phyloP scores from a whole-genome alignment of 1,140 invertebrate species.

The Kradibia gibbosae region DNA sequence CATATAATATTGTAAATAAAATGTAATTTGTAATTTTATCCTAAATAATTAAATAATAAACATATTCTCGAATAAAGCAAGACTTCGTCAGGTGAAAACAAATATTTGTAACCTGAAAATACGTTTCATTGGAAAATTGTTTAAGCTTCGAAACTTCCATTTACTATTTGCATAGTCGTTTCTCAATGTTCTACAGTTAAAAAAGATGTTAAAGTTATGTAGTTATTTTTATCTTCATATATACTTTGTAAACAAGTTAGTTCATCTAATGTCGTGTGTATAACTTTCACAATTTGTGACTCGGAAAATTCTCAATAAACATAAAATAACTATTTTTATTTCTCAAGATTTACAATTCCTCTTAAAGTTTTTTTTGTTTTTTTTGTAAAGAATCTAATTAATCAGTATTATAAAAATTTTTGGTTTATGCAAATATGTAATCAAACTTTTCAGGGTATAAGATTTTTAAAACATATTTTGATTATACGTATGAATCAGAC shows the following conservation, averaged over 20 bases:
- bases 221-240: background rate
- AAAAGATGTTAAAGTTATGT: background rate
- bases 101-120: background rate
- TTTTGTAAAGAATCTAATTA: no score
- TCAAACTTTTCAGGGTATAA: no score
- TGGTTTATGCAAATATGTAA: no score
- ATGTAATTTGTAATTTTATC: background rate
- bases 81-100: background rate
- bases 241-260: background rate
- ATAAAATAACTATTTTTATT: background rate
- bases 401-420: no score
- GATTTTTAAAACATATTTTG: no score
- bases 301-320: background rate
- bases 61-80: background rate
- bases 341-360: background rate
- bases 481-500: no score
- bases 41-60: background rate
- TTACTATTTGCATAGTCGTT: background rate
- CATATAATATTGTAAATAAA: background rate
- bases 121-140: background rate
- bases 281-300: background rate
- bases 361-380: no score
- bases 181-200: constrained; percentile 1
- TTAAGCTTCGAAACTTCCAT: background rate
- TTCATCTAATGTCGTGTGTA: background rate